Percentiles rank a stretch among this genome's conserved stretches.
These are phyloP conservation scores for Pissodes strobi DNA, from an alignment of 1,140 invertebrate species.

Conservation along the genomic window DNA sequence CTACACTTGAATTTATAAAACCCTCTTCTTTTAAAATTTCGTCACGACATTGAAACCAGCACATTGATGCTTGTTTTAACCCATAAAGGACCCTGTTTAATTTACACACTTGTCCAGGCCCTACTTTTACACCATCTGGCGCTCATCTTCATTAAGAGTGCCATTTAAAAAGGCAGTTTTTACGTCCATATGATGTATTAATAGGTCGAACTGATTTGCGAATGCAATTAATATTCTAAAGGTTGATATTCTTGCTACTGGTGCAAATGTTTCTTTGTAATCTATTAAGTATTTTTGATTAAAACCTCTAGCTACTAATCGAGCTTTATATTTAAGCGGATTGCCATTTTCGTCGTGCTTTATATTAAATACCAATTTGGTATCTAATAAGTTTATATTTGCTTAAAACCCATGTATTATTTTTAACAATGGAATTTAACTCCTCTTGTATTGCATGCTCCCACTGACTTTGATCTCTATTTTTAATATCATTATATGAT, in stretches of 20 bases:
- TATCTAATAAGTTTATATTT: too few species aligned
- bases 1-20: constrained; percentile 46
- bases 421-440: too few species aligned
- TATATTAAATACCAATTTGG: not conserved
- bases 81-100: constrained; percentile 56
- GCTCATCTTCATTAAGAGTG: constrained; percentile 51
- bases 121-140: constrained; percentile 49
- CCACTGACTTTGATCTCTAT: too few species aligned
- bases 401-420: too few species aligned
- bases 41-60: constrained; percentile 48
- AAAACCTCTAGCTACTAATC: not conserved
- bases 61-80: constrained; percentile 54
- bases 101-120: constrained; percentile 44
- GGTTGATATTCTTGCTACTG: too few species aligned
- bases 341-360: not conserved
- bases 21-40: constrained; percentile 40
- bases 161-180: too few species aligned
- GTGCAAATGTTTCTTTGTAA: too few species aligned
- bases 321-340: not conserved
- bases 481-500: too few species aligned
- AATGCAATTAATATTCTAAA: constrained; percentile 55
- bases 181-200: too few species aligned
- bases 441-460: too few species aligned
- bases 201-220: constrained; percentile 55
- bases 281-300: not conserved